Base-by-base conservation (phyloP, 2,888 invertebrate genomes). In the Eugnorisma glareosa region DNA sequence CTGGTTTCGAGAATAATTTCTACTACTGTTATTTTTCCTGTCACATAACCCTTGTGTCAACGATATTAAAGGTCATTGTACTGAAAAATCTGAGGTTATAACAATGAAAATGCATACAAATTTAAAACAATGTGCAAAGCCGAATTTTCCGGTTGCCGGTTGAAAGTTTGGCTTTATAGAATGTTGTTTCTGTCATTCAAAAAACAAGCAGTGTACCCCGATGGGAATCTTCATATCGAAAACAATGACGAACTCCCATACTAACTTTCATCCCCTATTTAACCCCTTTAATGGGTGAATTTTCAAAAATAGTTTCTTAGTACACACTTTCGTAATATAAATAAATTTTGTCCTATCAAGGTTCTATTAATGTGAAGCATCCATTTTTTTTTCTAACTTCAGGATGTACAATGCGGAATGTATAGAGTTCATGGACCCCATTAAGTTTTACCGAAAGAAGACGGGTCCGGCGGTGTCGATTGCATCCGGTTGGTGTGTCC, bases 401-500 rank as follows among this genome's bases (percentile, higher is more conserved):
- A 96, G 96, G 8, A 93, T 96, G 95, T 94, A 91, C 84, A 28
- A 84, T 7, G 82, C 92, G 0, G 89, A 91, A 0, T 94, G 95
- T 85, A 24, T 28, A 0, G 72, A 90, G 2, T 96, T 94, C 87
- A 86, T 95, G 92, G 95, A 96, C 59, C 93, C 95, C 0, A 86
- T 93, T 13, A 91, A 91, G 86, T 96, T 96, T 81, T 93, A 94
- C 88, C 95, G 95, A 35, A 91, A 89, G 87, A 92, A 93, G 85
- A 86, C 2, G 0, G 96, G 96, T 0, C 96, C 96, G 8, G 96
- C 96, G 7, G 83, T 95, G 61, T 94, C 95, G 3, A 90, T 96
- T 0, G 96, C 96, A n/a, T 85, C 88, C 0, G 96, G 96, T 40
- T 96, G 95, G 95, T 94, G 94, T 86, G 95, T 95, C 81, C 13